phyloP scores from a whole-genome alignment of 1,140 invertebrate species.

The Zaprionus lachaisei region DNA sequence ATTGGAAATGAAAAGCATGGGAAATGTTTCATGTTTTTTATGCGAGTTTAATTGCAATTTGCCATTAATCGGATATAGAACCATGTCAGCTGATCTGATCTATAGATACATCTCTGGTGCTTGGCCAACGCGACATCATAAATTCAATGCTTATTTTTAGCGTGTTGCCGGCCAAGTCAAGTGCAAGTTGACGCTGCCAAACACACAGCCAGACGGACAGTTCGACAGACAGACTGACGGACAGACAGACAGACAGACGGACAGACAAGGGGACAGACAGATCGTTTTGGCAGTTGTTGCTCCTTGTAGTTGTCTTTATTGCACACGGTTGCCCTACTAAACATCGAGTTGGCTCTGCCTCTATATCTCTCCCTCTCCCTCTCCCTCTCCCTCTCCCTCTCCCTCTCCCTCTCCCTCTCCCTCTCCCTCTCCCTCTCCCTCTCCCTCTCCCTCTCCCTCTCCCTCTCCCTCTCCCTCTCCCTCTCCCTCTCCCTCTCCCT shows the following conservation, averaged over 20 bases:
- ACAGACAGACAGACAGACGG: conserved; percentile 34
- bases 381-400: not conserved
- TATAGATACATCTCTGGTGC: conserved; percentile 2
- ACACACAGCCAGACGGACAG: conserved; percentile 12
- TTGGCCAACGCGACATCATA: conserved; percentile 55
- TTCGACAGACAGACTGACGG: conserved; percentile 36
- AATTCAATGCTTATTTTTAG: conserved; percentile 69
- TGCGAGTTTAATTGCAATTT: conserved; percentile 14
- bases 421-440: not conserved
- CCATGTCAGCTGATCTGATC: not conserved
- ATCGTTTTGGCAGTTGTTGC: conserved; percentile 19
- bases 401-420: not conserved
- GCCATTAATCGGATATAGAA: not conserved
- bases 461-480: not conserved
- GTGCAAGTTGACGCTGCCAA: conserved; percentile 74
- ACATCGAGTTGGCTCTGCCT: not conserved
- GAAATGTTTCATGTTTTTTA: conserved; percentile 29
- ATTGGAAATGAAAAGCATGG: not conserved
- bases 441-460: not conserved
- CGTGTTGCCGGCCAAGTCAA: conserved; percentile 52
- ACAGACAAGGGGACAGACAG: conserved; percentile 11
- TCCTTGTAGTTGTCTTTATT: conserved; percentile 39
- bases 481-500: not conserved
- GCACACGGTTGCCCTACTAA: conserved; percentile 10
- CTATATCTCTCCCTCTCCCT: not conserved